Conservation (phyloP, 1,140 invertebrate species). For the Glossosoma conforme region DNA sequence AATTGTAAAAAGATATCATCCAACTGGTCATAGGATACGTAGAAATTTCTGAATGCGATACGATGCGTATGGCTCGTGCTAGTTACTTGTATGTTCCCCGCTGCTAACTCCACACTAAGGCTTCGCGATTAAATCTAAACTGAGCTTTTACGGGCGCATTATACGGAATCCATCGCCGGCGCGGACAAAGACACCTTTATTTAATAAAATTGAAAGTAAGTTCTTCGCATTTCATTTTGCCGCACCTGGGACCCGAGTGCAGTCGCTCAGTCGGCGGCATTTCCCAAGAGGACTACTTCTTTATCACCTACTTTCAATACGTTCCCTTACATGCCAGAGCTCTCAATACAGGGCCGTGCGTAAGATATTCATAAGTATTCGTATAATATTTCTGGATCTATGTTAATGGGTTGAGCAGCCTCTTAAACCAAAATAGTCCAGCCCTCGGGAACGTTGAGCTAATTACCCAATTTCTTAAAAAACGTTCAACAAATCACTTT, state of each 20-base stretch:
- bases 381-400: neutral
- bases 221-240: slow-evolving; percentile 19
- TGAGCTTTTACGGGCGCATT: slow-evolving; percentile 14
- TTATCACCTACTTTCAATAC: slow-evolving; percentile 23
- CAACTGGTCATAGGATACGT: no score
- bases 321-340: neutral
- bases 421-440: neutral
- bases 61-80: neutral
- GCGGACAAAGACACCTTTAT: slow-evolving; percentile 12
- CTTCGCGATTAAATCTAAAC: slow-evolving; percentile 16
- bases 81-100: slow-evolving; percentile 7
- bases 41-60: neutral
- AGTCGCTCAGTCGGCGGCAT: slow-evolving; percentile 14
- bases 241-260: slow-evolving; percentile 17
- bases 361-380: neutral
- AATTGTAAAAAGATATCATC: no score
- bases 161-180: slow-evolving; percentile 5
- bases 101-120: slow-evolving; percentile 7
- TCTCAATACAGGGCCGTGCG: neutral
- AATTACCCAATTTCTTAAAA: neutral
- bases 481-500: no score
- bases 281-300: slow-evolving; percentile 24
- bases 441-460: neutral
- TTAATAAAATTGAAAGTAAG: slow-evolving; percentile 29
- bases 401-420: neutral